Base-by-base conservation (phyloP, 2,797 vertebrate species). In the Danio kyathit region DNA sequence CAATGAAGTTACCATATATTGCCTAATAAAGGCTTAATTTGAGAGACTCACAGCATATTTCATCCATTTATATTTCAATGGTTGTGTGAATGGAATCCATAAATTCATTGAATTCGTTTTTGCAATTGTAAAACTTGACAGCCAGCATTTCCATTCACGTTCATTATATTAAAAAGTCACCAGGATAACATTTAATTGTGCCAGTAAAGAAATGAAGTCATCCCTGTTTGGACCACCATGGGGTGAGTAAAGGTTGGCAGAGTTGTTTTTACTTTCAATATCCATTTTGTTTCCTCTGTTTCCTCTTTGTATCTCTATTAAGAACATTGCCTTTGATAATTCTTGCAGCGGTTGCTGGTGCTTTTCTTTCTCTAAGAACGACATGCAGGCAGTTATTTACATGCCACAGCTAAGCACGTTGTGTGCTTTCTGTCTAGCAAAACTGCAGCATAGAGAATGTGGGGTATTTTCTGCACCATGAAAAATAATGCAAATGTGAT, bases 401-500 rank as follows among this genome's bases (percentile, higher is more conserved):
- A 57, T 75, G 74, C 76, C 52, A 78, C 63, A 4, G 64, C 66
- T 59, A 76, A 73, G 56, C 11, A 17, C 8, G 12, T 76, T 74
- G 82, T 75, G 69, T 59, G 69, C 46, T 79, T 73, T 11, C 43
- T 76, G 43, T 80, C 67, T 60, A 67, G 17, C 29, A 43, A 76
- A 82, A 59, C 16, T 12, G 71, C 54, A 29, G 54, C 57, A 9
- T 48, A 70, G 64, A 78, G 65, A 82, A 86, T 57, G 52, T 70
- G 67, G 60, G 67, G 65, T 82, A 83, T 84, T 92, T 85, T 82
- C 66, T 76, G 67, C 60, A 48, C 81, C 60, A 84, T 74, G 52
- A 90, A 92, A 90, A 93, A 93, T 91, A 92, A 94, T 94, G 93
- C 92, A 92, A 95, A 95, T 95, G 90, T 91, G 93, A 91, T 90